Conservation (phyloP, 1,140 invertebrate species). For the Archivesica marissinica region DNA sequence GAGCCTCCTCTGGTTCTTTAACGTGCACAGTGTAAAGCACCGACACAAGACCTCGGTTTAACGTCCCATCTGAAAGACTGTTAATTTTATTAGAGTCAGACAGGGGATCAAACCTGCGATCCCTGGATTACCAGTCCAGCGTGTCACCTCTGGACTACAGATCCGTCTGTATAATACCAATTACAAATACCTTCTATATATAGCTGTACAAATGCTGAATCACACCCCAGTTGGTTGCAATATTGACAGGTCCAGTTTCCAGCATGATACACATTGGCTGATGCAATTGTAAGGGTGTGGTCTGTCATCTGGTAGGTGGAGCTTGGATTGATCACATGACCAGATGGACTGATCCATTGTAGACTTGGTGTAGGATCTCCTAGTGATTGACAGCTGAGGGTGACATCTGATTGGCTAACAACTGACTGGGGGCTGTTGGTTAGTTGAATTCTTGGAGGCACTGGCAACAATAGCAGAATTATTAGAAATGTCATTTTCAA, state of each 20-base stretch:
- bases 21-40: too few relatives aligned
- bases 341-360: conserved; percentile 41
- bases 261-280: background rate
- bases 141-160: too few relatives aligned
- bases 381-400: conserved; percentile 40
- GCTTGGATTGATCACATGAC: background rate
- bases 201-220: conserved; percentile 15
- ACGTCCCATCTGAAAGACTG: too few relatives aligned
- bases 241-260: conserved; percentile 43
- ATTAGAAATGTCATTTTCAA: too few relatives aligned
- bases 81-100: too few relatives aligned
- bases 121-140: too few relatives aligned
- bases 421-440: conserved; percentile 46
- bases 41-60: too few relatives aligned
- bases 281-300: conserved; percentile 9
- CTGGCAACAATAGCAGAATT: too few relatives aligned
- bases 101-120: too few relatives aligned
- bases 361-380: conserved; percentile 47
- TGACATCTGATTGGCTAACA: conserved; percentile 23
- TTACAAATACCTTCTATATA: conserved; percentile 47
- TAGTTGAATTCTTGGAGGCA: conserved; percentile 25
- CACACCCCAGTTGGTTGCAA: conserved; percentile 49
- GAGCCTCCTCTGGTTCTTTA: too few relatives aligned
- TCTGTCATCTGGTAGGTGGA: conserved; percentile 4
- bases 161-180: too few relatives aligned